Conservation (phyloP, 1,140 invertebrate genomes). For the Drosophila mayri region DNA sequence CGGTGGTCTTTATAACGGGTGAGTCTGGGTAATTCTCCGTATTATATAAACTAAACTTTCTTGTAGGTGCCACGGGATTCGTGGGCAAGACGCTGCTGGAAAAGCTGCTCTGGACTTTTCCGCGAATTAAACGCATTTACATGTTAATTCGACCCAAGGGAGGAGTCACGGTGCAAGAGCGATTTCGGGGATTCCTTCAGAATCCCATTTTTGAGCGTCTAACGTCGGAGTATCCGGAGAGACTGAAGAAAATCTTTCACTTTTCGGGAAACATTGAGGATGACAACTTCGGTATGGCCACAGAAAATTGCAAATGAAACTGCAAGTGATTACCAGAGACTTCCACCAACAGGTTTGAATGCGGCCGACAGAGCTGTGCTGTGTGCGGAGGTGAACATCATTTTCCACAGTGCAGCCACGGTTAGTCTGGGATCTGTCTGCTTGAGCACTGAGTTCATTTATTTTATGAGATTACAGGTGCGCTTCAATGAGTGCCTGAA, state of each 20-base stretch:
- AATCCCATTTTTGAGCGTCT: slow-evolving; percentile 79
- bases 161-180: slow-evolving; percentile 60
- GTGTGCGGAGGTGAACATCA: slow-evolving; percentile 88
- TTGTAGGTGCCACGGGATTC: slow-evolving; percentile 85
- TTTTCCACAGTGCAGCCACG: slow-evolving; percentile 95
- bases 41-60: neutral
- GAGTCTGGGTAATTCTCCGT: neutral
- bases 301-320: slow-evolving; percentile 18
- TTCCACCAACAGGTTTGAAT: slow-evolving; percentile 87
- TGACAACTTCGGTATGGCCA: slow-evolving; percentile 70
- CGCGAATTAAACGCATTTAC: slow-evolving; percentile 88
- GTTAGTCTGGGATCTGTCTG: slow-evolving; percentile 85
- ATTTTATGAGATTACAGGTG: slow-evolving; percentile 39
- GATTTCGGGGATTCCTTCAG: slow-evolving; percentile 70
- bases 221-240: slow-evolving; percentile 67
- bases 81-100: slow-evolving; percentile 90
- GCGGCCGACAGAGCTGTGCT: slow-evolving; percentile 87
- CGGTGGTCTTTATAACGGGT: slow-evolving; percentile 82
- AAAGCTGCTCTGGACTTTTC: slow-evolving; percentile 90
- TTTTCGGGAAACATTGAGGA: slow-evolving; percentile 85
- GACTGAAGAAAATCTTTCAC: slow-evolving; percentile 80
- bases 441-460: neutral
- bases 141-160: slow-evolving; percentile 89
- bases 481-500: slow-evolving; percentile 93
- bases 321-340: slow-evolving; percentile 12